These are phyloP conservation scores for Hippoglossus hippoglossus DNA, from an alignment of 2,797 vertebrate species.

Conservation along the genomic window DNA sequence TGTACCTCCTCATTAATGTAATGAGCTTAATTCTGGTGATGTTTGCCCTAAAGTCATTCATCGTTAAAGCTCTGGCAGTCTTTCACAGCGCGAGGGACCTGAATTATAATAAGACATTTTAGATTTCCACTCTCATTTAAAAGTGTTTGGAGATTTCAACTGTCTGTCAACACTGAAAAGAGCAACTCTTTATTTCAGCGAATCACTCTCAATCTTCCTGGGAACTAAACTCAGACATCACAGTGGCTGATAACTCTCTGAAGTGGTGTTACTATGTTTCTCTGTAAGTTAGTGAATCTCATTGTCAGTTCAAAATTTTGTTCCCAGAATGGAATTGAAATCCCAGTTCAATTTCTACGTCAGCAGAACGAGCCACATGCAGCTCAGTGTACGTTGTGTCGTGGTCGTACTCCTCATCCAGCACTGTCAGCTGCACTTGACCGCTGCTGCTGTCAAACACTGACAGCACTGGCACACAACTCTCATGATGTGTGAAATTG, in stretches of 20 bases:
- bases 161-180: background rate
- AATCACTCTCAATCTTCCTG: slow-evolving; percentile 1
- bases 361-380: slow-evolving; percentile 53
- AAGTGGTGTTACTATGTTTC: slow-evolving; percentile 16
- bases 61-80: slow-evolving; percentile 44
- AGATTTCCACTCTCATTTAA: slow-evolving; percentile 34
- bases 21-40: slow-evolving; percentile 37
- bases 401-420: slow-evolving; percentile 45
- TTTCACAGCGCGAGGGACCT: no score
- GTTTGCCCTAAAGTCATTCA: slow-evolving; percentile 47
- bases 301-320: slow-evolving; percentile 56
- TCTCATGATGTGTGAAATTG: slow-evolving; percentile 60
- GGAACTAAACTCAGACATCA: slow-evolving; percentile 11
- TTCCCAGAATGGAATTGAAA: slow-evolving; percentile 57
- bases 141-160: background rate
- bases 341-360: slow-evolving; percentile 51
- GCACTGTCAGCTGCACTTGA: slow-evolving; percentile 59
- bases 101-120: no score
- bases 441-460: slow-evolving; percentile 41
- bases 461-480: slow-evolving; percentile 37
- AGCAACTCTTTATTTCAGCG: background rate
- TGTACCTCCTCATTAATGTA: slow-evolving; percentile 43
- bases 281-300: slow-evolving; percentile 43
- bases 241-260: slow-evolving; percentile 20
- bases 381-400: slow-evolving; percentile 49